Evolutionary conservation across 2,113 vertebrate genomes (phyloP).

Genomic region (Todiramphus chloris): DNA sequence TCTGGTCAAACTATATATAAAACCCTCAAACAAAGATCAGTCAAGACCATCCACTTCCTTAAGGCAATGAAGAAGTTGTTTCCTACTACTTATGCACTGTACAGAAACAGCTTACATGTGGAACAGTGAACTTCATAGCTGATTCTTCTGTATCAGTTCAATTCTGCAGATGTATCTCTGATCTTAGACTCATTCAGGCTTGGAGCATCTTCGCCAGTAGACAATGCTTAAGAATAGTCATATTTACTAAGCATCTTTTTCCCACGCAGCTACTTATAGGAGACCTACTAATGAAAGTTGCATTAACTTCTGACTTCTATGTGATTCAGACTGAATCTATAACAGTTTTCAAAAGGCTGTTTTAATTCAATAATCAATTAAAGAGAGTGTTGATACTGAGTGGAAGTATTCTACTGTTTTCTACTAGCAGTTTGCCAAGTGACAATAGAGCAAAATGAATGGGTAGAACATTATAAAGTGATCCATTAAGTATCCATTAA

Average conservation of each 20-base stretch:
- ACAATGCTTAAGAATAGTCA: background rate
- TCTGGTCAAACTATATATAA: background rate
- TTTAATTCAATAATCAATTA: background rate
- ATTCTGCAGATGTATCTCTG: background rate
- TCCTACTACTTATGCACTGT: background rate
- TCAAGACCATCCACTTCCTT: background rate
- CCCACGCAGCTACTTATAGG: background rate
- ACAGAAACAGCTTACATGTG: background rate
- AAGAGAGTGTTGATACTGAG: background rate
- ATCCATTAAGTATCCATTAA: background rate
- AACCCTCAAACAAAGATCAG: background rate
- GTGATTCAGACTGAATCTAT: background rate
- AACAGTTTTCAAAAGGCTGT: background rate
- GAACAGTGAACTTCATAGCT: background rate
- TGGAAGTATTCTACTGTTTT: background rate
- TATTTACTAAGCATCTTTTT: background rate
- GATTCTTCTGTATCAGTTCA: background rate
- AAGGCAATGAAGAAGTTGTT: background rate
- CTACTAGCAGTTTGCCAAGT: background rate
- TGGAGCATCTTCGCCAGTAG: background rate
- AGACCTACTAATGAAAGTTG: background rate
- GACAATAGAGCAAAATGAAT: background rate
- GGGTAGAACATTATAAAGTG: background rate
- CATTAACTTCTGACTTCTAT: background rate
- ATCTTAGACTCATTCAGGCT: background rate